A percentile compares a stretch with the other conserved stretches of the same genome.
phyloP scores from a whole-genome alignment of 2,797 vertebrate species.

The Crocidura indochinensis region DNA sequence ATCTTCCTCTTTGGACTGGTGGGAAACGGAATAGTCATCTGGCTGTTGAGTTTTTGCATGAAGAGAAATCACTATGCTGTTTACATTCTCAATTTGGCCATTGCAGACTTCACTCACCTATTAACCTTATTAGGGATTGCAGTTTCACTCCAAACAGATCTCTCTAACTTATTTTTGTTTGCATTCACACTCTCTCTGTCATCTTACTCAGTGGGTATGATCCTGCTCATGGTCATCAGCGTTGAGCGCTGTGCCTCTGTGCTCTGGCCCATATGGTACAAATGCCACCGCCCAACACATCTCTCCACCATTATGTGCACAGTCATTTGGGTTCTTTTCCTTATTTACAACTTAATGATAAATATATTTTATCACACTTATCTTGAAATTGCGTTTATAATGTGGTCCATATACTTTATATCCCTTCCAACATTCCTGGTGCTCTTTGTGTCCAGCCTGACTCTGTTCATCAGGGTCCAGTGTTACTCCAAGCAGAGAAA shows the following conservation, averaged over 20 bases:
- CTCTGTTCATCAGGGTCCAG: too few relatives aligned
- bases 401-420: too few relatives aligned
- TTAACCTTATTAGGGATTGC: neutral
- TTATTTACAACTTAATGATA: neutral
- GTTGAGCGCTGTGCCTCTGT: too few relatives aligned
- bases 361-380: too few relatives aligned
- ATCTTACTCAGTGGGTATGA: neutral
- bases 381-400: too few relatives aligned
- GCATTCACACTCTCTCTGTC: too few relatives aligned
- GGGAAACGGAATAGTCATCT: constrained; percentile 66
- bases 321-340: constrained; percentile 73
- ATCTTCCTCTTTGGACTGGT: constrained; percentile 62
- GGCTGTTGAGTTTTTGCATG: neutral
- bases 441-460: constrained; percentile 59
- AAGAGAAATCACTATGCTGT: neutral
- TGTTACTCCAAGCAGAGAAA: neutral
- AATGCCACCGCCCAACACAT: too few relatives aligned
- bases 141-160: too few relatives aligned
- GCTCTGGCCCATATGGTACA: too few relatives aligned
- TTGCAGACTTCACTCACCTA: constrained; percentile 77
- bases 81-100: constrained; percentile 60
- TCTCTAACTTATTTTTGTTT: too few relatives aligned
- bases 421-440: neutral
- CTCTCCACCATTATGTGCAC: constrained; percentile 26
- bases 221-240: too few relatives aligned